phyloP scores from a whole-genome alignment of 1,140 invertebrate genomes.

The Myzus persicae region DNA sequence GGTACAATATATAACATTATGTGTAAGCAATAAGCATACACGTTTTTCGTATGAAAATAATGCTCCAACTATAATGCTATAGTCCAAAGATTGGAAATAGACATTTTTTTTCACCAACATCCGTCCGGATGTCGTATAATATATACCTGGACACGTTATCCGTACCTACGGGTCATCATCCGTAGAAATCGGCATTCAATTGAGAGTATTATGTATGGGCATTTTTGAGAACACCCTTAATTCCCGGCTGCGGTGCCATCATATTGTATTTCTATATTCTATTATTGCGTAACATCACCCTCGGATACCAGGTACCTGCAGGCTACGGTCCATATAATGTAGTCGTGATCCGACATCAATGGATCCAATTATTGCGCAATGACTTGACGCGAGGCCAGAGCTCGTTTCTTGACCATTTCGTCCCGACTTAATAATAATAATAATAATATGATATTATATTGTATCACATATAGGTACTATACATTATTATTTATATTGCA shows the following conservation, averaged over 20 bases:
- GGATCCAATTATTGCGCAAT: not conserved
- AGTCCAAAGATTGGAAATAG: not conserved
- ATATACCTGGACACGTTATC: not conserved
- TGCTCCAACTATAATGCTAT: not conserved
- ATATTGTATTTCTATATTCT: not conserved
- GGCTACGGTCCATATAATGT: not conserved
- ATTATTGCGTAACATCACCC: not conserved
- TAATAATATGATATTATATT: not conserved
- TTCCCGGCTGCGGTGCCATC: not conserved
- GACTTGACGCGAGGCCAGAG: not conserved
- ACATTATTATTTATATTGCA: not conserved
- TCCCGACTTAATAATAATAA: not conserved
- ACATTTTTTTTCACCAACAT: not conserved
- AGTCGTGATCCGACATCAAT: constrained; percentile 1
- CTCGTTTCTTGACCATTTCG: not conserved
- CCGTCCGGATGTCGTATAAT: constrained; percentile 28
- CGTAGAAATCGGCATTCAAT: constrained; percentile 12
- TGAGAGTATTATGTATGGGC: not conserved
- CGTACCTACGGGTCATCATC: not conserved
- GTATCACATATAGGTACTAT: not conserved
- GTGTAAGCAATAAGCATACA: not conserved
- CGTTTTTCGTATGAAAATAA: not conserved
- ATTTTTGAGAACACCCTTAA: not conserved
- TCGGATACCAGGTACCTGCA: not conserved
- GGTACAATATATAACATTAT: not conserved